Conservation (phyloP, 2,113 vertebrate genomes). For the Oncorhynchus gorbuscha region DNA sequence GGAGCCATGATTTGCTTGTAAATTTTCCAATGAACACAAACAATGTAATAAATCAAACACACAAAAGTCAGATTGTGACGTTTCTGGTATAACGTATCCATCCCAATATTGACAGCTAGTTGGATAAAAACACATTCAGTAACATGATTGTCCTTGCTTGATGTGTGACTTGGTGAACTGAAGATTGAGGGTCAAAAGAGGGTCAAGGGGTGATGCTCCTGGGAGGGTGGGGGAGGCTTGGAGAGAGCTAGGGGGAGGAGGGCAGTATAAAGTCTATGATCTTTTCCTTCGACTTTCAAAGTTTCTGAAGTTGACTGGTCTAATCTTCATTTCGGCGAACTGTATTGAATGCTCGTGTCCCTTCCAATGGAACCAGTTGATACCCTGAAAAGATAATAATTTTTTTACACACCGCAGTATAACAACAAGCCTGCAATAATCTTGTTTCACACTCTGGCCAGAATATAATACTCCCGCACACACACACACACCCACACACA, state of each 20-base stretch:
- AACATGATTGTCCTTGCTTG: constrained; percentile 12
- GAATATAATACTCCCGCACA: too few species aligned
- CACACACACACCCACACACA: too few species aligned
- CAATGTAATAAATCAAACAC: constrained; percentile 21
- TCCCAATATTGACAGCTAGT: constrained; percentile 16
- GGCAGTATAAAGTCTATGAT: constrained; percentile 67
- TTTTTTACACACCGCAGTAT: background rate
- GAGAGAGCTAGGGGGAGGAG: background rate
- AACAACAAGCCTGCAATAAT: background rate
- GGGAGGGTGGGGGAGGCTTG: background rate
- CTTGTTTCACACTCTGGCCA: too few species aligned
- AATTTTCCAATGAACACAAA: constrained; percentile 9
- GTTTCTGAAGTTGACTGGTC: constrained; percentile 87
- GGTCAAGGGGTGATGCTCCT: background rate
- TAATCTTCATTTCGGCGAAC: constrained; percentile 95
- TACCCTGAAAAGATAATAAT: constrained; percentile 71
- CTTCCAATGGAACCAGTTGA: constrained; percentile 99
- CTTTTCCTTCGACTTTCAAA: constrained; percentile 87
- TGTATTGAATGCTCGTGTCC: constrained; percentile 92
- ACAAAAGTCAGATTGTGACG: background rate
- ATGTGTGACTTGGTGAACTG: constrained; percentile 1
- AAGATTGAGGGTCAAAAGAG: background rate
- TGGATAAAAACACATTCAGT: constrained; percentile 19
- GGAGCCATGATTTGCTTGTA: background rate
- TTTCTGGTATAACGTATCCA: constrained; percentile 28